Percentiles rank a stretch among this genome's conserved stretches.
These are phyloP conservation scores for Pseudomyrmex dendroicus DNA, from an alignment of 1,140 invertebrate genomes.

Conservation along the genomic window DNA sequence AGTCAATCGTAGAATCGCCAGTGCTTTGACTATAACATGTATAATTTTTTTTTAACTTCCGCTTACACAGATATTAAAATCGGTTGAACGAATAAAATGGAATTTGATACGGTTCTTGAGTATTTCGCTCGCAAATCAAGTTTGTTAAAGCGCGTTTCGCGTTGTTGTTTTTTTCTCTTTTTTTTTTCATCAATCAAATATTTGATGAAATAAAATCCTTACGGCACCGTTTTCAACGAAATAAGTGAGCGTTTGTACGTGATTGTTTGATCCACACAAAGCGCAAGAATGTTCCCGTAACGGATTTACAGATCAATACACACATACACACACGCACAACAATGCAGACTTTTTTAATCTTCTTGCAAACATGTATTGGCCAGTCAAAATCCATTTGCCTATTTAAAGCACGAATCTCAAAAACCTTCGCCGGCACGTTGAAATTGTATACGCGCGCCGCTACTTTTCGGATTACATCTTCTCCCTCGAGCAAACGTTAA, in stretches of 20 bases:
- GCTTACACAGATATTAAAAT: slow-evolving; percentile 11
- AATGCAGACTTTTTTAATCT: slow-evolving; percentile 49
- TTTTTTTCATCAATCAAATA: not conserved
- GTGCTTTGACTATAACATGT: too few species aligned
- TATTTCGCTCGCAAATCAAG: slow-evolving; percentile 26
- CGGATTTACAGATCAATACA: not conserved
- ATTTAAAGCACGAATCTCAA: slow-evolving; percentile 23
- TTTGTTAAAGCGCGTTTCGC: slow-evolving; percentile 10
- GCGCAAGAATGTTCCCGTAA: not conserved
- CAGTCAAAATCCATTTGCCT: slow-evolving; percentile 16
- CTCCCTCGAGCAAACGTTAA: slow-evolving; percentile 31
- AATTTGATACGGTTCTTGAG: slow-evolving; percentile 36
- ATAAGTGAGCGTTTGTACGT: not conserved
- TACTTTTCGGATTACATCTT: slow-evolving; percentile 40
- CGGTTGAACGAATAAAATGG: slow-evolving; percentile 5
- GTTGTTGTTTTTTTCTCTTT: not conserved
- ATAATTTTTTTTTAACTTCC: slow-evolving; percentile 13
- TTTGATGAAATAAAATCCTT: slow-evolving; percentile 44
- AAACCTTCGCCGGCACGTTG: slow-evolving; percentile 28
- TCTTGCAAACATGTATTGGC: slow-evolving; percentile 41
- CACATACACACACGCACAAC: slow-evolving; percentile 2
- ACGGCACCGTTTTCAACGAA: not conserved
- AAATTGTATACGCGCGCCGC: slow-evolving; percentile 32
- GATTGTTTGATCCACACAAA: slow-evolving; percentile 41
- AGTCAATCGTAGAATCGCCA: too few species aligned